These are phyloP conservation scores for Apamea epomidion DNA, from an alignment of 2,888 invertebrate species.

Conservation along the genomic window DNA sequence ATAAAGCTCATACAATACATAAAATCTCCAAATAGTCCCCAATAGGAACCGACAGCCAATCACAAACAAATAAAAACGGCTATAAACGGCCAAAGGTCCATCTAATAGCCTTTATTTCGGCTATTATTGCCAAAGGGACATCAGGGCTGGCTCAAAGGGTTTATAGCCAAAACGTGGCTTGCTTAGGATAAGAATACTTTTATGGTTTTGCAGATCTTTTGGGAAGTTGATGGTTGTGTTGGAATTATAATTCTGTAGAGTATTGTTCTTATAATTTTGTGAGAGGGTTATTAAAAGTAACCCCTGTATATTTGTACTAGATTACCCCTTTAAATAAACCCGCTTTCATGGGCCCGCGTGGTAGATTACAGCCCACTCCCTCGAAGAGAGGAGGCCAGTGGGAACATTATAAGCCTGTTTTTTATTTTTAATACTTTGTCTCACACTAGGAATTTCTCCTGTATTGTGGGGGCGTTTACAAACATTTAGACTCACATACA, in stretches of 20 bases:
- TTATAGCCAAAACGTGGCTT: slow-evolving; percentile 44
- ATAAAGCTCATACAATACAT: neutral
- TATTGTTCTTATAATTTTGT: slow-evolving; percentile 8
- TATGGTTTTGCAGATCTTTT: slow-evolving; percentile 13
- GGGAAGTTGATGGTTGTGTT: neutral
- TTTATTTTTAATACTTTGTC: too few species aligned
- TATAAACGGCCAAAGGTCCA: slow-evolving; percentile 10
- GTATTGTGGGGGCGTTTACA: too few species aligned
- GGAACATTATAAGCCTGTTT: too few species aligned
- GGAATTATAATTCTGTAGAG: neutral
- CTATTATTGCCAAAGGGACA: slow-evolving; percentile 36
- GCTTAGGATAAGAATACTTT: neutral
- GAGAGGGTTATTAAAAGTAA: neutral
- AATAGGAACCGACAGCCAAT: slow-evolving; percentile 40
- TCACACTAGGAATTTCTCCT: too few species aligned
- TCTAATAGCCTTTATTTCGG: slow-evolving; percentile 29
- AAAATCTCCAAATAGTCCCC: slow-evolving; percentile 12
- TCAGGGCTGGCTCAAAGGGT: slow-evolving; percentile 17
- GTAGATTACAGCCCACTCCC: too few species aligned
- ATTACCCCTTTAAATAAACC: neutral
- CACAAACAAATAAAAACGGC: slow-evolving; percentile 39
- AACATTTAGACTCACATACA: too few species aligned
- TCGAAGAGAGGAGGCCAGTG: too few species aligned
- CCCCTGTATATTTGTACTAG: neutral
- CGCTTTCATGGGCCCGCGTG: too few species aligned